These are phyloP conservation scores for Melinaea marsaeus DNA, from an alignment of 2,888 invertebrate genomes.

Conservation along the genomic window DNA sequence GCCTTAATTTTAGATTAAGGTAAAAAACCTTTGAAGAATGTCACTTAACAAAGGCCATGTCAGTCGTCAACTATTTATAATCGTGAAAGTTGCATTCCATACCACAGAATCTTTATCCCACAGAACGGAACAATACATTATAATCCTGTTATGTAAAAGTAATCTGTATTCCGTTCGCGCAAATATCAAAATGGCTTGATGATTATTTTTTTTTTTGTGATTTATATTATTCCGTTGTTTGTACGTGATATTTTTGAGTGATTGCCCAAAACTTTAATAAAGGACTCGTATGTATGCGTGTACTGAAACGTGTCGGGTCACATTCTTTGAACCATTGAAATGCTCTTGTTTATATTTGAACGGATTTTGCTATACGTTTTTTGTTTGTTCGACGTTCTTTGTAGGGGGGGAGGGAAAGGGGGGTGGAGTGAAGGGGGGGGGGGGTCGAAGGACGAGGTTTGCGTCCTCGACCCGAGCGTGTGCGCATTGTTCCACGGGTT, in stretches of 20 bases:
- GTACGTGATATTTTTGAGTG: slow-evolving; percentile 25
- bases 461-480: slow-evolving; percentile 69
- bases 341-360: no score
- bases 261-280: slow-evolving; percentile 22
- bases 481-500: slow-evolving; percentile 57
- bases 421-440: slow-evolving; percentile 16
- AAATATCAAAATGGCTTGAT: slow-evolving; percentile 21
- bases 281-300: slow-evolving; percentile 18
- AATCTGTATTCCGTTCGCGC: slow-evolving; percentile 22
- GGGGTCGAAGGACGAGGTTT: slow-evolving; percentile 57
- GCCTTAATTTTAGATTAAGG: slow-evolving; percentile 29
- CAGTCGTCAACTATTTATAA: slow-evolving; percentile 36
- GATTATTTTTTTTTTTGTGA: background rate
- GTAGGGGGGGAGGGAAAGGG: slow-evolving; percentile 9
- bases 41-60: slow-evolving; percentile 34
- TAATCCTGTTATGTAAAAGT: slow-evolving; percentile 20
- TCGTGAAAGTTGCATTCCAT: slow-evolving; percentile 33
- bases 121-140: slow-evolving; percentile 18
- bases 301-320: slow-evolving; percentile 14
- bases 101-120: slow-evolving; percentile 22
- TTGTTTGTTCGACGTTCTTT: background rate
- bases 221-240: slow-evolving; percentile 4
- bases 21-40: slow-evolving; percentile 32
- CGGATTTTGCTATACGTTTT: slow-evolving; percentile 7
- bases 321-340: background rate